Base-by-base conservation (phyloP, 2,797 vertebrate genomes). In the Pangasius larnaudii region DNA sequence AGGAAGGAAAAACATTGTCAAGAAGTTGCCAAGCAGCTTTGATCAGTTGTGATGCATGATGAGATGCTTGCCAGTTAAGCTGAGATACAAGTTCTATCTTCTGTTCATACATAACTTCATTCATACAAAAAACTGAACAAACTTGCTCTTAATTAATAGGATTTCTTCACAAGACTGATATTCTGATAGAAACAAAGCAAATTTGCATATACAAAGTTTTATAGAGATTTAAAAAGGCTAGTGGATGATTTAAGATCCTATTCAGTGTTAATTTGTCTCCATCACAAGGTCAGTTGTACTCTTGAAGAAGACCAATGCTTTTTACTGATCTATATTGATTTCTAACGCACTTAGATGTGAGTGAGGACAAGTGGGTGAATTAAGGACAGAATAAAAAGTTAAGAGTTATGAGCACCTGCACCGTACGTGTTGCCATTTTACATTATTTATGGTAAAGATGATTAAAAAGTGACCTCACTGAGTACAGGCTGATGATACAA, bases 381-480 rank as follows among this genome's bases (percentile, higher is more conserved):
- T 86, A 86, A 89, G 61, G 78, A 67, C 59, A 67, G 49, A 46
- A 86, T 86, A 81, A 83, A 82, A 75, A 86, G 84, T 33, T 71
- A 42, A 78, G 36, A 79, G 63, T 88, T 79, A 79, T 65, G 85
- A 65, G 67, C 67, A 53, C 53, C 84, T 16, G 42, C 19, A 3
- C 84, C 2, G 46, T 56, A 86, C 78, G 69, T 36, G 14, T 39
- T 86, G 88, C 78, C 56, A 67, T 83, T 83, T 74, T 83, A 74
- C 67, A 89, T 77, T 86, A 86, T 89, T 88, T 86, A 86, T 89
- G 88, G 67, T 36, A 24, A 39, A 49, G 2, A 10, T 30, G 56
- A 82, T 75, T 82, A 33, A 82, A 72, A 74, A 82, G 78, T 89
- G 88, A 89, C 88, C 84, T 83, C 77, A 71, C 56, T 42, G 42